These are phyloP conservation scores for Helostoma temminkii DNA, from an alignment of 2,797 vertebrate species.

Conservation along the genomic window DNA sequence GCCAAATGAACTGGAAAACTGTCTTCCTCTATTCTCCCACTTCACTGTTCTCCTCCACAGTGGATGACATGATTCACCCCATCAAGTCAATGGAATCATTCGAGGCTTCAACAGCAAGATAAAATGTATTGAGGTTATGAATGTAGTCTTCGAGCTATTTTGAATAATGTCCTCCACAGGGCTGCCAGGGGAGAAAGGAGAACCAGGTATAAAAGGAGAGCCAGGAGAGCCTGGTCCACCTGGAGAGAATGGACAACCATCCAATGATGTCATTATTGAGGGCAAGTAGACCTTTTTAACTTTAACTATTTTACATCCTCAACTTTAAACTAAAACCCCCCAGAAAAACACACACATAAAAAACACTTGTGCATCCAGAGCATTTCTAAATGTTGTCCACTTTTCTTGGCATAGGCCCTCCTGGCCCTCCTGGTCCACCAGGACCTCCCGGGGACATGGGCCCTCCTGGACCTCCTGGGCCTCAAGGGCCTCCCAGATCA, in stretches of 20 bases:
- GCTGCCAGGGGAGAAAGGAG: conserved; percentile 79
- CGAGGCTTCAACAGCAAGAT: conserved; percentile 27
- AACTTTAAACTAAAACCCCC: neutral
- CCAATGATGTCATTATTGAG: conserved; percentile 87
- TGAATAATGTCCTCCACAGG: conserved; percentile 51
- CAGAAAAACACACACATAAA: neutral
- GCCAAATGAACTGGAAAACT: conserved; percentile 62
- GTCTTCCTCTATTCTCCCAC: conserved; percentile 52
- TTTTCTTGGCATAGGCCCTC: conserved; percentile 56
- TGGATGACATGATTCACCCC: conserved; percentile 47
- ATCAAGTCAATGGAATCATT: too few relatives aligned
- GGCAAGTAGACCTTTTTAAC: conserved; percentile 74
- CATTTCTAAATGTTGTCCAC: neutral
- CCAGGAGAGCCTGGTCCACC: conserved; percentile 87
- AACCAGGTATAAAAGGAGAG: conserved; percentile 78
- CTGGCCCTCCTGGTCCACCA: conserved; percentile 54
- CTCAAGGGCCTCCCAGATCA: conserved; percentile 84
- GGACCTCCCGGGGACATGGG: conserved; percentile 53
- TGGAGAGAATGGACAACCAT: conserved; percentile 87
- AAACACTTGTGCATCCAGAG: neutral
- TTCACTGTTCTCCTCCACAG: conserved; percentile 44
- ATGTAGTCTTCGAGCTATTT: neutral
- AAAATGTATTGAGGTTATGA: conserved; percentile 5
- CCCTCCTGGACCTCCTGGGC: conserved; percentile 87
- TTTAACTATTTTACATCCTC: neutral